Evolutionary conservation across 2,888 invertebrate genomes (phyloP), one percentile per base, ranked within the genome.

Genomic region (Aspidiotus rigidus): DNA sequence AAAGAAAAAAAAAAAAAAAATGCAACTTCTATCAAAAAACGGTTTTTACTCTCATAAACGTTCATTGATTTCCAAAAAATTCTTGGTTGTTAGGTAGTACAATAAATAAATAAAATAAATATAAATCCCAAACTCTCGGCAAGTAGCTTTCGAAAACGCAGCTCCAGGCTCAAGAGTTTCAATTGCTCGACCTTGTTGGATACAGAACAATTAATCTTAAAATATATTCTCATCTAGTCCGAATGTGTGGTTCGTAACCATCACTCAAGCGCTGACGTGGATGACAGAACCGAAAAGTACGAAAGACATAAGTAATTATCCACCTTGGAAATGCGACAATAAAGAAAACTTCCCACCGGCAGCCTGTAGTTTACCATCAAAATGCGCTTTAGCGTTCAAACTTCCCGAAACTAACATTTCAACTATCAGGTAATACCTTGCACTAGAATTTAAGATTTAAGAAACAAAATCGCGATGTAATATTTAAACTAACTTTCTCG

Each of bases 221-320:
- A 49, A 13, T 11, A 49, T 49, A 49, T n/a, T 11, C n/a, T 3
- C 6, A n/a, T 49, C 28, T 28, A 59, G 59, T 13, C 59, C 59
- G 11, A 39, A 59, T 39, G 59, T 59, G 28, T 59, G 59, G 59
- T 59, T 59, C 13, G 59, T 57, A 16, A 69, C 93, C 6, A 83
- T 86, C 42, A 92, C 93, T 0, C 92, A 93, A 81, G 88, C 89
- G n/a, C 79, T 94, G 70, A 89, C 90, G 55, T 94, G 92, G 89
- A 89, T 93, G 78, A 91, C 92, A 0, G 92, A 93, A 75, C 93
- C 93, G 0, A 86, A 86, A 75, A 81, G 88, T 1, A 77, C 83
- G 5, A 87, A 85, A 73, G 79, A 85, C 10, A 78, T 93, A 49
- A 81, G 77, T 74, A 86, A 84, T 75, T 90, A 86, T 75, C 92